A percentile compares a stretch with the other conserved stretches of the same genome.
Conservation (phyloP, 2,888 invertebrate genomes). For the Trachelus troglodyta region DNA sequence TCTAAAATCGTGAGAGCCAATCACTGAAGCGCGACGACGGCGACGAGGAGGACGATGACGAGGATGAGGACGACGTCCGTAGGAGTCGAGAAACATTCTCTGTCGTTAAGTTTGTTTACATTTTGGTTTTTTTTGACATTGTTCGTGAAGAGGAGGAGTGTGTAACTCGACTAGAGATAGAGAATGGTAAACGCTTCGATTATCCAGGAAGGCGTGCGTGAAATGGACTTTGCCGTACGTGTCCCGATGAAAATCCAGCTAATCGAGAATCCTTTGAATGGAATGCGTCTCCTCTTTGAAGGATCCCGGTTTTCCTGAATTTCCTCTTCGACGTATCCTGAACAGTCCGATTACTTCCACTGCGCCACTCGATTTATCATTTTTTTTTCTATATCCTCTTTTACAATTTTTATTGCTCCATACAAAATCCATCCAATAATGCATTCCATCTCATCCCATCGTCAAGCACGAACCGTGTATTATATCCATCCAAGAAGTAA, state of each 20-base stretch:
- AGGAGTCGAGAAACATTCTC: constrained; percentile 7
- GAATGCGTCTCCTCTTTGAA: constrained; percentile 22
- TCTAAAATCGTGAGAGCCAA: constrained; percentile 18
- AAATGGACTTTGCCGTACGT: constrained; percentile 25
- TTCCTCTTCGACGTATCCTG: constrained; percentile 30
- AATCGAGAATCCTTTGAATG: constrained; percentile 14
- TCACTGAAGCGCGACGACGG: constrained; percentile 9
- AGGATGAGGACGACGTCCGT: constrained; percentile 13
- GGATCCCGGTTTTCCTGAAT: constrained; percentile 33
- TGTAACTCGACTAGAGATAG: not conserved
- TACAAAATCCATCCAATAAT: constrained; percentile 49
- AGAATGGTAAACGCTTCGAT: constrained; percentile 8
- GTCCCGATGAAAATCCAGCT: constrained; percentile 40
- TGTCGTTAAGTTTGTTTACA: constrained; percentile 11
- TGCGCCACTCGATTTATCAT: constrained; percentile 7
- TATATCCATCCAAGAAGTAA: constrained; percentile 66
- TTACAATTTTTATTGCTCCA: constrained; percentile 54
- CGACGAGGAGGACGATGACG: constrained; percentile 5
- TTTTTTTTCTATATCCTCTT: constrained; percentile 41
- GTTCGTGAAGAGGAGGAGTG: not conserved
- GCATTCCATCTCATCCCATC: constrained; percentile 48
- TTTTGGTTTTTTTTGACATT: not conserved
- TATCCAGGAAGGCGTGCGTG: not conserved
- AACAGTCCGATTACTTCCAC: constrained; percentile 29
- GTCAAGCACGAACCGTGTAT: constrained; percentile 56